Conservation (phyloP, 2,113 vertebrate species). For the Heterotilapia buettikoferi region DNA sequence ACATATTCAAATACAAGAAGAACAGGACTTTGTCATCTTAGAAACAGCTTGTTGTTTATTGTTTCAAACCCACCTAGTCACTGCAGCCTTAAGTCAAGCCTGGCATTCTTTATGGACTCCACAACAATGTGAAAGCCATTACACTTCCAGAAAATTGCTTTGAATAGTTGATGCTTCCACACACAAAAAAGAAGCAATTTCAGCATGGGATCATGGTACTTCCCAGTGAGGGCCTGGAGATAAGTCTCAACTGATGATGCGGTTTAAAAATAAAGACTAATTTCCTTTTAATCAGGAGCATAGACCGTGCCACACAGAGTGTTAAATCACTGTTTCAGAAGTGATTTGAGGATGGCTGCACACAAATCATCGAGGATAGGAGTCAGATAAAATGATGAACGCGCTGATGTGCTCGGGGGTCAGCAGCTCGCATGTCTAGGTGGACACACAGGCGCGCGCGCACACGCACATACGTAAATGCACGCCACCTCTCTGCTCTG, state of each 20-base stretch:
- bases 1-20: not conserved
- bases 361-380: not conserved
- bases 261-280: slow-evolving; percentile 59
- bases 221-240: slow-evolving; percentile 33
- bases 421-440: slow-evolving; percentile 12
- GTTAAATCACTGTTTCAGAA: slow-evolving; percentile 47
- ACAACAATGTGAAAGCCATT: slow-evolving; percentile 31
- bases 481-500: slow-evolving; percentile 7
- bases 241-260: slow-evolving; percentile 44
- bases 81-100: slow-evolving; percentile 12
- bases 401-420: not conserved
- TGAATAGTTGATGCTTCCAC: slow-evolving; percentile 31
- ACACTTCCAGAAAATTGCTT: slow-evolving; percentile 33
- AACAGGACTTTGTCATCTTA: not conserved
- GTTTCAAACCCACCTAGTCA: slow-evolving; percentile 2
- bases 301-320: slow-evolving; percentile 4
- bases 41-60: slow-evolving; percentile 7
- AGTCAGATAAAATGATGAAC: not conserved
- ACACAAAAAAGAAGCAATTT: slow-evolving; percentile 26
- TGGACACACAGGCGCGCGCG: not conserved
- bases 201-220: slow-evolving; percentile 21
- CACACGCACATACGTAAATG: not conserved
- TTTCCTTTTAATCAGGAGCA: slow-evolving; percentile 58
- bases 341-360: slow-evolving; percentile 34
- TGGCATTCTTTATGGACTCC: slow-evolving; percentile 26